Percentiles rank a stretch among this genome's conserved stretches.
Conservation (phyloP, 2,888 invertebrate species). For the Blastobasis adustella region DNA sequence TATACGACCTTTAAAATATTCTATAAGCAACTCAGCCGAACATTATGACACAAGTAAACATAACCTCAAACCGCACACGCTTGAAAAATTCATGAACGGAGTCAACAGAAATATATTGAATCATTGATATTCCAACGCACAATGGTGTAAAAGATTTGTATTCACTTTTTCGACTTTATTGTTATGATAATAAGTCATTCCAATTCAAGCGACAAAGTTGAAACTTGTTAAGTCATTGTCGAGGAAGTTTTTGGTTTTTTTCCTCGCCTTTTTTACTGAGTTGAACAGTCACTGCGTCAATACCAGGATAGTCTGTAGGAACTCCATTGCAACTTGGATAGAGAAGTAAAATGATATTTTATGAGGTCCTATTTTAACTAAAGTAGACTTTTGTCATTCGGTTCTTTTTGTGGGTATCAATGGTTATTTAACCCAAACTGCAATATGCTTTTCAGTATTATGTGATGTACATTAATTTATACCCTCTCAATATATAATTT, state of each 20-base stretch:
- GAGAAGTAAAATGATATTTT: conserved; percentile 1
- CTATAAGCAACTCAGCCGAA: too few relatives aligned
- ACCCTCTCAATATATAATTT: too few relatives aligned
- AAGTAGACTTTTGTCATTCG: too few relatives aligned
- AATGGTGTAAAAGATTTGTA: conserved; percentile 6
- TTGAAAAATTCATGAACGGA: not conserved
- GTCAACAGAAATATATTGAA: not conserved
- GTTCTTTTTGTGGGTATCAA: too few relatives aligned
- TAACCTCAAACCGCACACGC: too few relatives aligned
- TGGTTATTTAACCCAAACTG: too few relatives aligned
- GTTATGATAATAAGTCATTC: conserved; percentile 10
- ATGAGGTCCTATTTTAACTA: too few relatives aligned
- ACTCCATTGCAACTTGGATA: not conserved
- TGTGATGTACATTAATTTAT: too few relatives aligned
- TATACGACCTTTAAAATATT: too few relatives aligned
- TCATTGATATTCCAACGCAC: not conserved
- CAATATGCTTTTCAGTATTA: too few relatives aligned
- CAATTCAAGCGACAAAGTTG: conserved; percentile 2
- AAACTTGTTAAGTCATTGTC: not conserved
- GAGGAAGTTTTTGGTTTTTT: not conserved
- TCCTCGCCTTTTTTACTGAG: not conserved
- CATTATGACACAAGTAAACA: too few relatives aligned
- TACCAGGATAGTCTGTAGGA: not conserved
- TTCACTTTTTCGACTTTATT: conserved; percentile 6
- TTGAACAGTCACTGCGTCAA: conserved; percentile 4